These are phyloP conservation scores for Eurois occulta DNA, from an alignment of 2,888 invertebrate species.

Conservation along the genomic window DNA sequence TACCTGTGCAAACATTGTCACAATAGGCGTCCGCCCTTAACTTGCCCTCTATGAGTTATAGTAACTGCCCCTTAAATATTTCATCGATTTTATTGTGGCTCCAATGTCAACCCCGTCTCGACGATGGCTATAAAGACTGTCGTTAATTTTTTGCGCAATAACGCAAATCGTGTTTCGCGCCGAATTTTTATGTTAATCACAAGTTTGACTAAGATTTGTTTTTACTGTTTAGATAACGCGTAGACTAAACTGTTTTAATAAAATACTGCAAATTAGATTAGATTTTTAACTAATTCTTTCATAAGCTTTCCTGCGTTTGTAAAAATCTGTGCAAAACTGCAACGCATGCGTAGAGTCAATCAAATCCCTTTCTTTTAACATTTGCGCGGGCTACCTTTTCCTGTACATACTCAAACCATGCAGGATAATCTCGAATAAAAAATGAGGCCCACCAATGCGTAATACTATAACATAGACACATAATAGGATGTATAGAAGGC, in stretches of 20 bases:
- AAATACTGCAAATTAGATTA: slow-evolving; percentile 14
- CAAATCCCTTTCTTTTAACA: neutral
- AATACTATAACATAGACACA: slow-evolving; percentile 61
- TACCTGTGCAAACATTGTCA: slow-evolving; percentile 85
- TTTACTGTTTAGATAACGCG: slow-evolving; percentile 43
- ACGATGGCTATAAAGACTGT: slow-evolving; percentile 84
- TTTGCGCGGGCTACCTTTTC: neutral
- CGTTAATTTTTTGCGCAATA: slow-evolving; percentile 82
- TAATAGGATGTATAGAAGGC: slow-evolving; percentile 72
- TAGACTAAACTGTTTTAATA: slow-evolving; percentile 19
- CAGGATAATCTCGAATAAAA: slow-evolving; percentile 51
- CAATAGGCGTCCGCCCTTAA: slow-evolving; percentile 78
- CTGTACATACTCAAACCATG: slow-evolving; percentile 14
- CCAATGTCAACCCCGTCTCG: slow-evolving; percentile 89
- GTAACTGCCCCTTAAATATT: slow-evolving; percentile 86
- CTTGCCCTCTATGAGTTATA: slow-evolving; percentile 84
- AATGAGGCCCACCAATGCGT: slow-evolving; percentile 64
- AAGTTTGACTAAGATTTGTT: slow-evolving; percentile 59
- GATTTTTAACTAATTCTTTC: too few relatives aligned
- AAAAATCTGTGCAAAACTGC: neutral
- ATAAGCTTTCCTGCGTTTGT: neutral
- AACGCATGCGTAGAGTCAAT: neutral
- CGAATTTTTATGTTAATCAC: slow-evolving; percentile 73
- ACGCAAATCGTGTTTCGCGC: slow-evolving; percentile 79
- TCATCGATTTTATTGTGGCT: slow-evolving; percentile 91